Base-by-base conservation (phyloP, 2,797 vertebrate genomes). In the Propithecus perrieri region DNA sequence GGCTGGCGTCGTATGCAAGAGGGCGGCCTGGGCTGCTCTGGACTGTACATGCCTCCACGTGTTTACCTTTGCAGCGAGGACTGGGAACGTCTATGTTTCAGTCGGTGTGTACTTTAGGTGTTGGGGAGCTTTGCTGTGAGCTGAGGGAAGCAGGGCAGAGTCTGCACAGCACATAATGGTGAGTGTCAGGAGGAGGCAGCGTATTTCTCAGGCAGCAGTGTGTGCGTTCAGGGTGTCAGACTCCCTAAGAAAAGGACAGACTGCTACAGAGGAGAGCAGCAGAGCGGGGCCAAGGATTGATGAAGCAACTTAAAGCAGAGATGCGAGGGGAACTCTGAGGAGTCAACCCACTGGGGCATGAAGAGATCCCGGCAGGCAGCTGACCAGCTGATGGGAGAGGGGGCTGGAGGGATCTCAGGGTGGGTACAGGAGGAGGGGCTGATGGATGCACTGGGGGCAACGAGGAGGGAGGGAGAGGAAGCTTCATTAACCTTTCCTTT, bases 211-310 rank as follows among this genome's bases (percentile, higher is more conserved):
- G 81, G 84, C 46, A 85, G 43, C 46, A 50, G 46, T 28, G 48
- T 81, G 63, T 41, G 20, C n/a, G 9, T 48, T 80, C 12, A 1
- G 46, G 43, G 76, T 1, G 4, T 88, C 76, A 72, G 80, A 59
- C 80, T 71, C n/a, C 55, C 63, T 75, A 26, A 85, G 67, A 87
- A 50, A 83, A 81, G 83, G 65, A 89, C 81, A 88, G 78, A 83
- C 24, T 94, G 81, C 83, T 63, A n/a, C 26, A 71, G 71, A 71
- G 15, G 24, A 61, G 80, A 80, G 72, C 50, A 71, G 87, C n/a
- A 81, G 71, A 83, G 24, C 0, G 0, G 74, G 71, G 72, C 61
- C 61, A 57, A 13, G 33, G 65, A 76, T 61, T 69, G 84, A 81
- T 26, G 46, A 96, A 53, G 41, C 71, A 84, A 48, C 26, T 28